These are phyloP conservation scores for Centruroides vittatus DNA, from an alignment of 1,140 invertebrate species.

Conservation along the genomic window DNA sequence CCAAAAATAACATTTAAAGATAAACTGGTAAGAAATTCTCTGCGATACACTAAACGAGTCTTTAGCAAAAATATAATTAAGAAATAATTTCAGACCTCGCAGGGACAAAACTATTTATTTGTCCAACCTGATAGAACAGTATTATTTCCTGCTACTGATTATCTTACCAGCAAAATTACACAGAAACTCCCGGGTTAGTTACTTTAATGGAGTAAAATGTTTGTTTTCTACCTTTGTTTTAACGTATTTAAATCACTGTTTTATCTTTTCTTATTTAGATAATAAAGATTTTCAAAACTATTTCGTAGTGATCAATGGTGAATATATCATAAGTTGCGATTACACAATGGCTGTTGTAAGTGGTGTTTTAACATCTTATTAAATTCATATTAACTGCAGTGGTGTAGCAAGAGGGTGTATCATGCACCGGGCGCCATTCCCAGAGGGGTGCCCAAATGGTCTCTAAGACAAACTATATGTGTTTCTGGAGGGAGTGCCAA, in stretches of 20 bases:
- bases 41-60: too few relatives aligned
- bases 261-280: too few relatives aligned
- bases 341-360: slow-evolving; percentile 19
- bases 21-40: slow-evolving; percentile 2
- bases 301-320: slow-evolving; percentile 16
- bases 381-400: too few relatives aligned
- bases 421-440: too few relatives aligned
- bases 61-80: neutral
- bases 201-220: neutral
- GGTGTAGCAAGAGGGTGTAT: too few relatives aligned
- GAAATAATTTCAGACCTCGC: slow-evolving; percentile 5
- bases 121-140: slow-evolving; percentile 21
- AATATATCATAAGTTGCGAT: slow-evolving; percentile 17
- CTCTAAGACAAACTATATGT: too few relatives aligned
- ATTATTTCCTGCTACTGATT: slow-evolving; percentile 22
- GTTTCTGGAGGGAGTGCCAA: too few relatives aligned
- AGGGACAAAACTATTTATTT: slow-evolving; percentile 15
- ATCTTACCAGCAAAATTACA: slow-evolving; percentile 18
- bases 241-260: too few relatives aligned
- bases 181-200: slow-evolving; percentile 12
- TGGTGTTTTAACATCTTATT: neutral
- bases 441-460: too few relatives aligned
- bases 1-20: slow-evolving; percentile 44
- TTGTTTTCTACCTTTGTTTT: too few relatives aligned
- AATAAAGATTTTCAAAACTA: neutral